Evolutionary conservation across 2,888 invertebrate genomes (phyloP), one percentile per base, ranked within the genome.

Genomic region (Rugalucina vietnamica): DNA sequence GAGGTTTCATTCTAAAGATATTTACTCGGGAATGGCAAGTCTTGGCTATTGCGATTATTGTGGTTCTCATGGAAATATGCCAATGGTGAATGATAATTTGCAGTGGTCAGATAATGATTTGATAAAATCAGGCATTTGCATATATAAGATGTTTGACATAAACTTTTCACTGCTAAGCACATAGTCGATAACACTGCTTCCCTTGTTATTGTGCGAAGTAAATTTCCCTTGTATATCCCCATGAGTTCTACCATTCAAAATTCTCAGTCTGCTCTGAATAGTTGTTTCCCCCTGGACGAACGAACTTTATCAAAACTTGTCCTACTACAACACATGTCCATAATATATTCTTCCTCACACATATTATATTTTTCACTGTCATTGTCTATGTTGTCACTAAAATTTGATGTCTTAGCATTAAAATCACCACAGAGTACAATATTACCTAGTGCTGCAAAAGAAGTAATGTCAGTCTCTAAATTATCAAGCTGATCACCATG

Each of bases 131-230:
- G 32, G 18, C 5, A 65, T 18, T 34, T 65, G 32, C 65, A 65
- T 65, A 18, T 18, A 65, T 65, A 65, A 65, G 5, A 65, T 34
- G 21, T 65, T 65, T 10, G 65, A 65, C 1, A 65, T 24, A 65
- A 10, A 65, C 21, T 18, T 34, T 21, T 65, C 65, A 65, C 21
- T 65, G 18, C 5, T 2, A 21, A 65, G 5, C 14, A 65, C 18
- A 65, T 65, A 65, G 29, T 60, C 60, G 8, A 60, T 60, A 18
- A 60, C 60, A 60, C 60, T 60, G 29, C 60, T 27, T 60, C 60
- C 60, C 18, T 29, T 8, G 24, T 60, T 60, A 60, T 60, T 60
- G 60, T 27, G 18, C 8, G 29, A 60, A 27, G 29, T 60, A 60
- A 24, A 60, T 10, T 27, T 60, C 8, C 60, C 60, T 10, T 18